Conservation (phyloP, 2,113 vertebrate genomes). For the Elephas maximus region DNA sequence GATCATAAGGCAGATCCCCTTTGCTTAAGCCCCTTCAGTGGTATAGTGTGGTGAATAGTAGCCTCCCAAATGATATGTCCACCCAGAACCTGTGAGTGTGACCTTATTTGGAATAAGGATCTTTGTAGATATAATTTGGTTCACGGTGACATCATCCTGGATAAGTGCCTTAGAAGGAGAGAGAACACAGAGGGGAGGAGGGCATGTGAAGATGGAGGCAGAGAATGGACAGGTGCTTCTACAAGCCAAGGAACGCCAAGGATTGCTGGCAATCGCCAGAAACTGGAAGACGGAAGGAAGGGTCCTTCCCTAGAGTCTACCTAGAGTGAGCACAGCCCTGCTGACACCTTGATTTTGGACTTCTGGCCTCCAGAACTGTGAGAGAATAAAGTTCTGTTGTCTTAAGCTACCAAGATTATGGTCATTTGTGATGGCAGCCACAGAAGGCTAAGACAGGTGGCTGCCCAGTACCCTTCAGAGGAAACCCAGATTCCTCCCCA, state of each 20-base stretch:
- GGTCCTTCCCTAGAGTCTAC: neutral
- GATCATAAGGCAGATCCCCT: rapidly evolving
- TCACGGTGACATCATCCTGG: neutral
- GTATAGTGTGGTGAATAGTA: rapidly evolving
- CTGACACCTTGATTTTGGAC: rapidly evolving
- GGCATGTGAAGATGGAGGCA: neutral
- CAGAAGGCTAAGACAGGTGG: rapidly evolving
- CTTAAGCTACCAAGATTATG: neutral
- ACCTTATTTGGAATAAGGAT: neutral
- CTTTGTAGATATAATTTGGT: neutral
- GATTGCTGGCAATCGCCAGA: rapidly evolving
- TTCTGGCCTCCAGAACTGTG: neutral
- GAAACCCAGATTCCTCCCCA: neutral
- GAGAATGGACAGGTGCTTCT: rapidly evolving
- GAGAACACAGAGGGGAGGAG: too few species aligned
- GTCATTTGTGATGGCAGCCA: rapidly evolving
- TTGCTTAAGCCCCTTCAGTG: neutral
- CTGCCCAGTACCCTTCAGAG: neutral
- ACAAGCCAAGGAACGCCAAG: rapidly evolving
- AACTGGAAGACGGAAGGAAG: neutral
- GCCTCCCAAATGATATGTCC: rapidly evolving
- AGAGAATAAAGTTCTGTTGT: too few species aligned
- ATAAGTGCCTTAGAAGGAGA: neutral
- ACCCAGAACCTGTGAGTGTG: rapidly evolving
- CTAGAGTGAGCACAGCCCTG: neutral